Percentiles rank a stretch among this genome's conserved stretches.
phyloP scores from a whole-genome alignment of 2,797 vertebrate species.

The Melanotaenia maccullochi region DNA sequence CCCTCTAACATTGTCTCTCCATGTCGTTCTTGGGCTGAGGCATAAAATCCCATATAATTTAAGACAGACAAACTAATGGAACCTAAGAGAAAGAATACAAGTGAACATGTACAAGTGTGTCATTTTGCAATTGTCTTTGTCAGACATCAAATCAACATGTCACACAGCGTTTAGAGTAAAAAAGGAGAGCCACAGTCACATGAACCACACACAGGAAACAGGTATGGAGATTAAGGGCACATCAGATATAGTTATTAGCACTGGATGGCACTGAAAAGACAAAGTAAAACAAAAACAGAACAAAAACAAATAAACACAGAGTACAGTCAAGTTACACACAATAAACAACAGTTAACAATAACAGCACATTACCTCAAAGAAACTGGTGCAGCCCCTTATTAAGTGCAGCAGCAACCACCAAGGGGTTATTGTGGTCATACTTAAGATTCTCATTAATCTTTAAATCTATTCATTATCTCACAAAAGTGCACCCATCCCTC shows the following conservation, averaged over 20 bases:
- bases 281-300: slow-evolving; percentile 55
- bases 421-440: slow-evolving; percentile 33
- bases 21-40: slow-evolving; percentile 89
- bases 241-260: slow-evolving; percentile 77
- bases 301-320: slow-evolving; percentile 50
- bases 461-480: slow-evolving; percentile 1
- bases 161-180: slow-evolving; percentile 71
- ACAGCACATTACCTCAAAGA: slow-evolving; percentile 71
- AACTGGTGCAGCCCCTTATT: slow-evolving; percentile 76
- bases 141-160: slow-evolving; percentile 67
- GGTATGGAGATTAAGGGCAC: slow-evolving; percentile 74
- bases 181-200: slow-evolving; percentile 81
- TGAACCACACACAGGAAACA: slow-evolving; percentile 72
- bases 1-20: slow-evolving; percentile 92
- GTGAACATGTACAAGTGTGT: slow-evolving; percentile 90
- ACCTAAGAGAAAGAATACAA: slow-evolving; percentile 99
- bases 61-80: slow-evolving; percentile 99
- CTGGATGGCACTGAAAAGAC: slow-evolving; percentile 84
- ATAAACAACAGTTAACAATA: slow-evolving; percentile 66
- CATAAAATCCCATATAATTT: slow-evolving; percentile 95
- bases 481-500: slow-evolving; percentile 1
- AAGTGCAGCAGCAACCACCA: slow-evolving; percentile 46
- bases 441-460: slow-evolving; percentile 5
- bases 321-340: slow-evolving; percentile 75
- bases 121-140: slow-evolving; percentile 76